A percentile compares a stretch with the other conserved stretches of the same genome.
Conservation (phyloP, 2,888 invertebrate species). For the Schizaphis graminum region DNA sequence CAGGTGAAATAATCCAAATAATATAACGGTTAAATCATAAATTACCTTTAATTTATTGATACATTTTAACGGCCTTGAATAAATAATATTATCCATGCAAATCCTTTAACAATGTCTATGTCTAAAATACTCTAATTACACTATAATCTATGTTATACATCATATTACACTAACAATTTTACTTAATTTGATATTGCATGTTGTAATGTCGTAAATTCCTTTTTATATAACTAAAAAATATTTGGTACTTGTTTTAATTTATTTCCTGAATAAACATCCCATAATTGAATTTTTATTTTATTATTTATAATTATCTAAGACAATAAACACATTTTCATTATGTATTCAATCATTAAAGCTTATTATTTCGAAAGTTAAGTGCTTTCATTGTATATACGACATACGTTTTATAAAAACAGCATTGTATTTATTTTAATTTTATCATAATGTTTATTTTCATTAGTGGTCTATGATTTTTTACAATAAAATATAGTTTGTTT, state of each 20-base stretch:
- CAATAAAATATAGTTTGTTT: neutral
- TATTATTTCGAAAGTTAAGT: neutral
- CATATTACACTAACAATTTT: neutral
- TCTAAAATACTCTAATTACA: neutral
- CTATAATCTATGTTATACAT: neutral
- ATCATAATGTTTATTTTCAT: neutral
- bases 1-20: neutral
- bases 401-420: neutral
- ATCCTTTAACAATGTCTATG: neutral
- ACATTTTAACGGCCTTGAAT: neutral
- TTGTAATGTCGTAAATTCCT: neutral
- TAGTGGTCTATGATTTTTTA: neutral
- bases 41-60: neutral
- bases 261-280: neutral
- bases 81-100: neutral
- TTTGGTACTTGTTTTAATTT: neutral
- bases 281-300: conserved; percentile 6
- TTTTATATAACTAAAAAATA: neutral
- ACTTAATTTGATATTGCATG: conserved; percentile 1
- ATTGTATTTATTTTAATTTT: neutral
- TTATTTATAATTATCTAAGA: neutral
- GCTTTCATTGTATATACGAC: neutral
- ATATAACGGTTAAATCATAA: neutral
- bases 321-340: neutral
- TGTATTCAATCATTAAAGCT: neutral